phyloP scores from a whole-genome alignment of 2,113 vertebrate species.

The Copsychus sechellarum region DNA sequence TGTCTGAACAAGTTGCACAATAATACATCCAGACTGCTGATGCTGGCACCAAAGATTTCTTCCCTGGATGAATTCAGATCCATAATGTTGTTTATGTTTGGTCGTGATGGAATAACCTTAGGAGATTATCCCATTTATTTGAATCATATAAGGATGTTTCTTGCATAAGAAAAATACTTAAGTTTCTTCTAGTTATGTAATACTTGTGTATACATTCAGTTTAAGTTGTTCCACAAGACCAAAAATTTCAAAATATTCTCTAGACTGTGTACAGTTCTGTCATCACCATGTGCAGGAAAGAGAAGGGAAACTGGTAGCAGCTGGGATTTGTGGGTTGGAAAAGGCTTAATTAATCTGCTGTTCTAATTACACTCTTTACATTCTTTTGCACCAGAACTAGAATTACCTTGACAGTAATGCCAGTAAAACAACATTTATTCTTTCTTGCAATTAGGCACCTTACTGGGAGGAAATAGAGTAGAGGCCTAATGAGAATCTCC shows the following conservation, averaged over 20 bases:
- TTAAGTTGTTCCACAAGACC: background rate
- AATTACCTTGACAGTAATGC: background rate
- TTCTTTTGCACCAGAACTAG: background rate
- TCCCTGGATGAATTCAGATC: background rate
- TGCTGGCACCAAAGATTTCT: background rate
- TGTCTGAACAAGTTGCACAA: background rate
- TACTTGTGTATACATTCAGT: background rate
- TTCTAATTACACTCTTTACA: background rate
- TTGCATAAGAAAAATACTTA: background rate
- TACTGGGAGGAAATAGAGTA: background rate
- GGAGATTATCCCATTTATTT: background rate
- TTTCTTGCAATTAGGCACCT: background rate
- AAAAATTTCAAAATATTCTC: background rate
- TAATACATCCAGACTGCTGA: background rate
- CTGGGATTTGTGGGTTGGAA: background rate
- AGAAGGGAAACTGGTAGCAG: background rate
- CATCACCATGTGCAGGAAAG: background rate
- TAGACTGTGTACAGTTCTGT: background rate
- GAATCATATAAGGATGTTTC: background rate
- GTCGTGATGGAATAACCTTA: background rate
- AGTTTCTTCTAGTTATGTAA: background rate
- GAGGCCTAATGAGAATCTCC: background rate
- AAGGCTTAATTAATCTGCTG: background rate
- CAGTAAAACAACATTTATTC: background rate
- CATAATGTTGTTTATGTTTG: background rate